These are phyloP conservation scores for Oncorhynchus keta DNA, from an alignment of 2,113 vertebrate genomes.

Conservation along the genomic window DNA sequence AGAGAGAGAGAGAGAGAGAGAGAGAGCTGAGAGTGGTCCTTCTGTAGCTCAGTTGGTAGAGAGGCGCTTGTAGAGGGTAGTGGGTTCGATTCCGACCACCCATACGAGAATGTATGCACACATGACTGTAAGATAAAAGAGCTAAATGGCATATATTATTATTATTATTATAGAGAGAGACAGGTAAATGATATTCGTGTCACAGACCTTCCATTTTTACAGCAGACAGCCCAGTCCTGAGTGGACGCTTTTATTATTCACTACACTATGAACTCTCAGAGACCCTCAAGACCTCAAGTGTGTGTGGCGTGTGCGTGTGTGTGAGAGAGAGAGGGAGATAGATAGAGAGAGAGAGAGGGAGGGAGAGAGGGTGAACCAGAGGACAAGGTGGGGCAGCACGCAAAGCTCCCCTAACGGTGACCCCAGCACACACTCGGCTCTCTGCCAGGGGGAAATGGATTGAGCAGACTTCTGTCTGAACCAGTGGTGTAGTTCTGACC, in stretches of 20 bases:
- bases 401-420: slow-evolving; percentile 41
- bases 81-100: too few species aligned
- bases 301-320: slow-evolving; percentile 46
- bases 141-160: too few species aligned
- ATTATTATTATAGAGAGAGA: too few species aligned
- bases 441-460: slow-evolving; percentile 24
- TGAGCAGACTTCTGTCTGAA: slow-evolving; percentile 29
- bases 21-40: too few species aligned
- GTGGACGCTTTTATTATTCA: slow-evolving; percentile 69
- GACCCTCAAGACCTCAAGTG: slow-evolving; percentile 53
- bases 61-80: too few species aligned
- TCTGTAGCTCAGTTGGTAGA: too few species aligned
- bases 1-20: slow-evolving; percentile 20
- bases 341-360: slow-evolving; percentile 58
- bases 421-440: slow-evolving; percentile 25
- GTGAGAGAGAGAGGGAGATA: not conserved
- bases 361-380: slow-evolving; percentile 65
- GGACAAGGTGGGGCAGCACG: slow-evolving; percentile 57
- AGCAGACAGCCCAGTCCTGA: slow-evolving; percentile 41
- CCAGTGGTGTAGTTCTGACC: slow-evolving; percentile 33
- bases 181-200: slow-evolving; percentile 60
- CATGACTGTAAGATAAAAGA: too few species aligned
- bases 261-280: slow-evolving; percentile 68
- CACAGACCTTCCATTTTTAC: slow-evolving; percentile 56
- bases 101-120: too few species aligned